Base-by-base conservation (phyloP, 2,888 invertebrate species). In the Epinotia nisella region DNA sequence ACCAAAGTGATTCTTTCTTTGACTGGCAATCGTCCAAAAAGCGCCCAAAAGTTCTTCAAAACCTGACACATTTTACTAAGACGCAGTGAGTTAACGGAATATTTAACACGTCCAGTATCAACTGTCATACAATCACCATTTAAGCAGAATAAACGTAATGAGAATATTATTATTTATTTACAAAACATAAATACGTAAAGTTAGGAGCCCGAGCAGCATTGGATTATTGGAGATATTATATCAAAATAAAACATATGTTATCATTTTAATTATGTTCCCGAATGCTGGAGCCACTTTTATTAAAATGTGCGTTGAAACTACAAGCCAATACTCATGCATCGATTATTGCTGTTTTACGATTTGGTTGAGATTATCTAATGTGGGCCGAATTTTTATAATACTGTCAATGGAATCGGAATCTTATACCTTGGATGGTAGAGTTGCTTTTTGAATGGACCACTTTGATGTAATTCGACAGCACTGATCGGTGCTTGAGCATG, bases 231-330 rank as follows among this genome's bases (percentile, higher is more conserved):
- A n/a, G 15, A 49, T 49, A 49, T 13, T 13, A 41, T 49, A 13
- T 49, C 49, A 49, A n/a, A 49, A 49, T 49, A 49, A n/a, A n/a
- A 49, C n/a, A 49, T n/a, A 49, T 49, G 49, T 49, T 41, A 11
- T 41, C 13, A 41, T 49, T 7, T 5, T 1, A n/a, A 49, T n/a
- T 49, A n/a, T 49, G 13, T 5, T 49, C 13, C 49, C 45, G 15
- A 45, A n/a, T 45, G 5, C 15, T 4, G 45, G 5, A 4, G 15
- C 15, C 45, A 15, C 15, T 45, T 45, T 45, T n/a, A 45, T 15
- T 5, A n/a, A 13, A 13, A 13, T 41, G n/a, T 45, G 45, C 5
- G 15, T 15, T n/a, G 15, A 1, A 45, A 45, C 15, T 45, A n/a
- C n/a, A n/a, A n/a, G n/a, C n/a, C n/a, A n/a, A n/a, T n/a, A n/a